A percentile compares a stretch with the other conserved stretches of the same genome.
phyloP scores from a whole-genome alignment of 2,888 invertebrate species.

The Microplitis manilae region DNA sequence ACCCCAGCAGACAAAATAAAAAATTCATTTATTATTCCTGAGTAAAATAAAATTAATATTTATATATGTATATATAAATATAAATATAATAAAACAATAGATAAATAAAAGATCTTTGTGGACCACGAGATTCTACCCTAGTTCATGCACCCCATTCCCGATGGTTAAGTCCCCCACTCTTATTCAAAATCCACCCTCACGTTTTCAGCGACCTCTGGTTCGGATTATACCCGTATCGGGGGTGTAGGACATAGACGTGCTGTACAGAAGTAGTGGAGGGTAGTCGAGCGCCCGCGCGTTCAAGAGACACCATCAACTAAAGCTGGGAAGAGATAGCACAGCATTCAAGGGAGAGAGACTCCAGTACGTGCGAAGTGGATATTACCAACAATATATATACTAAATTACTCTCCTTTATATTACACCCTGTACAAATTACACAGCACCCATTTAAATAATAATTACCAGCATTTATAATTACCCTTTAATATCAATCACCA shows the following conservation, averaged over 20 bases:
- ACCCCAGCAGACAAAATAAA: not conserved
- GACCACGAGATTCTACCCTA: conserved; percentile 22
- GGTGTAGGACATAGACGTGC: too few species aligned
- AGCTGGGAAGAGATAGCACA: not conserved
- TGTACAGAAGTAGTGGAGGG: conserved; percentile 11
- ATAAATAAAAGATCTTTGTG: not conserved
- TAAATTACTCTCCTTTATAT: too few species aligned
- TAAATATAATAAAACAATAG: not conserved
- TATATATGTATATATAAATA: not conserved
- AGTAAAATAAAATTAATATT: not conserved
- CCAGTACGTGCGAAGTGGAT: conserved; percentile 19
- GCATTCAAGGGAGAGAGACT: conserved; percentile 17
- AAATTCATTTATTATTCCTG: not conserved
- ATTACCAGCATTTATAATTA: too few species aligned
- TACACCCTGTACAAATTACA: too few species aligned
- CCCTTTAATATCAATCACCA: not conserved
- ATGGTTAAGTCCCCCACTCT: not conserved
- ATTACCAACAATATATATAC: not conserved
- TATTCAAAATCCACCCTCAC: not conserved
- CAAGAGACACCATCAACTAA: not conserved
- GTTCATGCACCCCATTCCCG: conserved; percentile 16
- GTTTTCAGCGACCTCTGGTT: conserved; percentile 25
- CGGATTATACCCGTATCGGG: not conserved
- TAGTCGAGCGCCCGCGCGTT: conserved; percentile 35
- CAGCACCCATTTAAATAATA: too few species aligned